Conservation (phyloP, 1,140 invertebrate species). For the Hyposmocoma kahamanoa region DNA sequence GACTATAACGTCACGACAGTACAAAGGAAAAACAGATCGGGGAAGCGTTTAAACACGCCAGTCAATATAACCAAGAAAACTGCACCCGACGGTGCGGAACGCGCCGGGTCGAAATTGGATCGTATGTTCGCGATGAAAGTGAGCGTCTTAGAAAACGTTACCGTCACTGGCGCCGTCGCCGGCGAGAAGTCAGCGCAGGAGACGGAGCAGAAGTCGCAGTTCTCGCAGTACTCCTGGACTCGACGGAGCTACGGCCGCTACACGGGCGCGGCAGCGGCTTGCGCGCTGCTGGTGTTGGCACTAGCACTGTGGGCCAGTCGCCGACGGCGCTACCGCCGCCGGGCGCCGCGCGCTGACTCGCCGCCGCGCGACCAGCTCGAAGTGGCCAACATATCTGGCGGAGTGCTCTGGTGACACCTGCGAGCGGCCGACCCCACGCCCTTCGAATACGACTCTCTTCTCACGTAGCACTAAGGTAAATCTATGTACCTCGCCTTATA, state of each 20-base stretch:
- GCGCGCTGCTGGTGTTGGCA: conserved; percentile 43
- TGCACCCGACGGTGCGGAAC: background rate
- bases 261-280: conserved; percentile 46
- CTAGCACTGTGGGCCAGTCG: conserved; percentile 67
- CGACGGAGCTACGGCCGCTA: conserved; percentile 47
- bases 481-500: too few species aligned
- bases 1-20: conserved; percentile 16
- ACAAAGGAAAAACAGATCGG: conserved; percentile 25
- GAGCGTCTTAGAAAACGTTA: conserved; percentile 12
- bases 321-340: conserved; percentile 58
- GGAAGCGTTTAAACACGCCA: conserved; percentile 52
- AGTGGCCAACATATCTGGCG: conserved; percentile 78
- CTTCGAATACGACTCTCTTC: conserved; percentile 74
- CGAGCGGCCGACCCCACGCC: conserved; percentile 72
- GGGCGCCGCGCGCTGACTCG: conserved; percentile 46
- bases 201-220: conserved; percentile 48
- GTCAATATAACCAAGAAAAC: conserved; percentile 22
- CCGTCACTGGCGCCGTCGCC: too few species aligned
- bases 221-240: conserved; percentile 45
- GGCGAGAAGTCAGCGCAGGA: conserved; percentile 29
- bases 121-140: background rate
- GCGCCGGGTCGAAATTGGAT: background rate
- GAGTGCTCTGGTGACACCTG: conserved; percentile 82
- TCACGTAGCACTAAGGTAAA: conserved; percentile 71
- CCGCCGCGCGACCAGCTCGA: conserved; percentile 79